phyloP scores from a whole-genome alignment of 2,888 invertebrate genomes.

The Epicampocera succincta region DNA sequence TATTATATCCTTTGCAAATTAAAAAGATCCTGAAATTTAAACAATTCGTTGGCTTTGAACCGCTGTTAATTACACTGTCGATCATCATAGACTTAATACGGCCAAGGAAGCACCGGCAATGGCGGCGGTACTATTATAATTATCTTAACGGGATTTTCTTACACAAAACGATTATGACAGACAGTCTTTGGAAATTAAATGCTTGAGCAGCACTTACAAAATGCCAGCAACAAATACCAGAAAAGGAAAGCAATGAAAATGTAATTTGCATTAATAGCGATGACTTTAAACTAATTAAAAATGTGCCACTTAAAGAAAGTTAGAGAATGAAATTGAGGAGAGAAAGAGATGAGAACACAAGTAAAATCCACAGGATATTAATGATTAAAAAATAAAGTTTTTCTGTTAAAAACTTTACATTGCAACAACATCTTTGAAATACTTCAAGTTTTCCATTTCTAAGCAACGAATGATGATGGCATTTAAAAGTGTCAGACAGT shows the following conservation, averaged over 20 bases:
- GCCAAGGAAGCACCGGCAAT: background rate
- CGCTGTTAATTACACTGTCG: background rate
- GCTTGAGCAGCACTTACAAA: constrained; percentile 37
- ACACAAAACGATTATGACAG: constrained; percentile 66
- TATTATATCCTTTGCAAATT: too few species aligned
- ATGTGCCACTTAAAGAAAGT: constrained; percentile 46
- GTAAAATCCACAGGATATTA: constrained; percentile 23
- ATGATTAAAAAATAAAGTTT: constrained; percentile 17
- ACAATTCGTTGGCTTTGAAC: constrained; percentile 22
- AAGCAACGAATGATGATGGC: too few species aligned
- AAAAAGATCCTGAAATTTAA: constrained; percentile 9
- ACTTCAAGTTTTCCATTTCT: too few species aligned
- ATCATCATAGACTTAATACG: constrained; percentile 47
- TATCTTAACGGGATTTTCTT: constrained; percentile 64
- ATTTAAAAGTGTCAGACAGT: constrained; percentile 53
- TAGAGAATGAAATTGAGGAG: constrained; percentile 12
- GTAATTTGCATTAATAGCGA: constrained; percentile 22
- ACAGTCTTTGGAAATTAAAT: constrained; percentile 47
- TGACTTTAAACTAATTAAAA: constrained; percentile 59
- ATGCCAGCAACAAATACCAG: background rate
- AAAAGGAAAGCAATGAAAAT: background rate
- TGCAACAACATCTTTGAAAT: too few species aligned
- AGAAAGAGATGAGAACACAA: background rate
- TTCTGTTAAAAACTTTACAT: background rate
- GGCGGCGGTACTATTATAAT: constrained; percentile 7